phyloP scores from a whole-genome alignment of 1,140 invertebrate species.

The Aphis craccivora region DNA sequence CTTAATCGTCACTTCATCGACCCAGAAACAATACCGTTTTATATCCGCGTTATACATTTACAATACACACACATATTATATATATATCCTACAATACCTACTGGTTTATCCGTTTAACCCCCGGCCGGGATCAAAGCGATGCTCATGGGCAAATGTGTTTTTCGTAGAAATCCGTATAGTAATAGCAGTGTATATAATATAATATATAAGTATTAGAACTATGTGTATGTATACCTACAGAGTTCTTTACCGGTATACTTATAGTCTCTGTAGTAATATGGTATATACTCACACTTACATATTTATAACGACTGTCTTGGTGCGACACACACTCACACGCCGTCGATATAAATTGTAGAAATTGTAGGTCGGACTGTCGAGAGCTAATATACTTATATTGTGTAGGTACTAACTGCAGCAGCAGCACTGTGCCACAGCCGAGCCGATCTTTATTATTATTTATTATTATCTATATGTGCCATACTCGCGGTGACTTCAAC shows the following conservation, averaged over 20 bases:
- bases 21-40: slow-evolving; percentile 8
- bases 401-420: not conserved
- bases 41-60: not conserved
- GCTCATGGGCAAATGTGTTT: not conserved
- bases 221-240: not conserved
- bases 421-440: no score
- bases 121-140: not conserved
- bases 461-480: no score
- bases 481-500: no score
- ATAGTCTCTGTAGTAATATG: not conserved
- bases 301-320: not conserved
- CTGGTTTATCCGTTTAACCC: not conserved
- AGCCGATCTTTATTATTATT: no score
- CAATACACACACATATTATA: not conserved
- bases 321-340: not conserved
- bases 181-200: not conserved
- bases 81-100: not conserved
- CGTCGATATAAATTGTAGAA: not conserved
- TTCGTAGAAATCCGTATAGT: not conserved
- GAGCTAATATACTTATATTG: not conserved
- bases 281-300: not conserved
- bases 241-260: not conserved
- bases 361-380: not conserved
- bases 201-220: not conserved
- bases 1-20: not conserved